Percentiles rank a stretch among this genome's conserved stretches.
Conservation (phyloP, 2,797 vertebrate genomes). For the Molothrus ater region DNA sequence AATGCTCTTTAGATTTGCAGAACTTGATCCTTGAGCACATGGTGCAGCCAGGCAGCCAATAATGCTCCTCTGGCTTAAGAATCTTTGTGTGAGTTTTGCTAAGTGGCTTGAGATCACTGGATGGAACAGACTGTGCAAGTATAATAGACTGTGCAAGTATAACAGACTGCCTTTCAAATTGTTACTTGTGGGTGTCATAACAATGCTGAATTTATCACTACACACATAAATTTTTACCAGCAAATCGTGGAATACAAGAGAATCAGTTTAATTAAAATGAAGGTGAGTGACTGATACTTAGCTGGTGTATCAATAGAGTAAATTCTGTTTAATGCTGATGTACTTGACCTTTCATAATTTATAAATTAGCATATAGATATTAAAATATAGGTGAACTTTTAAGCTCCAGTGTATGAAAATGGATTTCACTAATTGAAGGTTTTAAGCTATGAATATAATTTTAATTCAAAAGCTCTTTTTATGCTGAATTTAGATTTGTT, state of each 20-base stretch:
- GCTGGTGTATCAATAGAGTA: not conserved
- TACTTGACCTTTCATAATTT: not conserved
- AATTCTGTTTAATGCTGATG: not conserved
- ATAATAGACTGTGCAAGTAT: not conserved
- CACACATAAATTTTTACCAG: not conserved
- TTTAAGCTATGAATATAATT: not conserved
- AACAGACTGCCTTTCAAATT: not conserved
- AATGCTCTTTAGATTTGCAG: conserved; percentile 53
- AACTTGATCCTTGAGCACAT: not conserved
- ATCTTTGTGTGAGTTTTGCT: not conserved
- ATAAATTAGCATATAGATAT: not conserved
- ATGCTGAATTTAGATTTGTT: not conserved
- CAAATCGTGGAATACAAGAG: not conserved
- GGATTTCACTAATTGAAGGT: not conserved
- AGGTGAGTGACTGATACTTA: not conserved
- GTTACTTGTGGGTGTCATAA: not conserved
- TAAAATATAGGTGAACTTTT: not conserved
- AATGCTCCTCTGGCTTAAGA: not conserved
- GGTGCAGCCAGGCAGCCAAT: not conserved
- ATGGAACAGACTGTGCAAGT: not conserved
- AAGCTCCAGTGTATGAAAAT: not conserved
- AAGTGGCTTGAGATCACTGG: not conserved
- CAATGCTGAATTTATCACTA: not conserved
- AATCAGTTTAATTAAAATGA: not conserved
- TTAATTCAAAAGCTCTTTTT: not conserved